Base-by-base conservation (phyloP, 2,113 vertebrate genomes). In the Myxocyprinus asiaticus region DNA sequence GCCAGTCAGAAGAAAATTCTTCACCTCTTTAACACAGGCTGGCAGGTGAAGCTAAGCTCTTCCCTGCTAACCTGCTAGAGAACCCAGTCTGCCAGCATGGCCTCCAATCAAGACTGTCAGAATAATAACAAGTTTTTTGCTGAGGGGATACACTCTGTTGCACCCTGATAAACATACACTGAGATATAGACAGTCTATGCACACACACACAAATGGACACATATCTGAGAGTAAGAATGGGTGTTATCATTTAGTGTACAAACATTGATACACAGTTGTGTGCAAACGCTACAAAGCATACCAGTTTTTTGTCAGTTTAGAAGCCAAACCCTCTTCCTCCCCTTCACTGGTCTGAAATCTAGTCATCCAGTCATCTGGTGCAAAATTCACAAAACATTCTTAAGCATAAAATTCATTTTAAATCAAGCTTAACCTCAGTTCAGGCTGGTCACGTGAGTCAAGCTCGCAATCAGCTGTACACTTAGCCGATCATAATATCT, bases 151-250 rank as follows among this genome's bases (percentile, higher is more conserved):
- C 88, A 88, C 91, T 90, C 91, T 90, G 91, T 90, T 91, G 86
- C 87, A 86, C 86, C 73, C 88, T 91, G 91, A 91, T 92, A 91
- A 93, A 92, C 90, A 91, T 84, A 79, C 80, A 87, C 84, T 79
- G 88, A 67, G 12, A 55, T 78, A 17, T 51, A 55, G 58, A 70
- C 67, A 53, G n/a, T 55, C 42, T 65, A 6, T 1, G 47, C n/a
- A 47, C 56, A 58, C 43, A 79, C 14, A 61, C 51, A 55, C 10
- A 73, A 10, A 63, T 42, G 59, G 58, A 63, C 56, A 61, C 33
- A 11, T 9, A 7, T 33, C 4, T 11, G 55, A 73, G 9, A 73
- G 2, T 9, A 12, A 71, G 51, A 71, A 59, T 12, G 12, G 14
- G 7, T 7, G 2, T 6, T 11, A 7, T 3, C n/a, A 11, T 15